Base-by-base conservation (phyloP, 2,888 invertebrate genomes). In the Chrysolina americana region DNA sequence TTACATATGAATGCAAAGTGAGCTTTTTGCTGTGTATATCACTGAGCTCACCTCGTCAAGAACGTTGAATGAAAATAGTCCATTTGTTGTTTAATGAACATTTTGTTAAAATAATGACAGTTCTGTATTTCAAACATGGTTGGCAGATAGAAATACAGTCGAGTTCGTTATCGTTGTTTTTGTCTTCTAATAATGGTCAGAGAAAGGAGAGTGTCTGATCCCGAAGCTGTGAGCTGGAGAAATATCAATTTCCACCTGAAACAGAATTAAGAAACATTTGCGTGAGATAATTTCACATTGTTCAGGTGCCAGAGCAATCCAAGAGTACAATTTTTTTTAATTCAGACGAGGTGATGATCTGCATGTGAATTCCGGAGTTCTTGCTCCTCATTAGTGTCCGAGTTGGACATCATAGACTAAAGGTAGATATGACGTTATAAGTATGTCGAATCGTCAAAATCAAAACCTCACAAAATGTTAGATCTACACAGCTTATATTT, bases 161-260 rank as follows among this genome's bases (percentile, higher is more conserved):
- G 80, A 70, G 62, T 80, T 78, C 76, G 76, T 69, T 47, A 73
- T 77, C 74, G 65, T 70, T 41, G 13, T 65, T 66, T 47, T 72
- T 79, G 84, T 47, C 17, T 56, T 21, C 65, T 82, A 88, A 78
- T 86, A 88, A 82, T 87, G 86, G 36, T 90, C 90, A 65, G 90
- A 90, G 83, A 93, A 93, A 19, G 92, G 94, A n/a, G 96, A 96
- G 88, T 96, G 96, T 87, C 94, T 94, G 83, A 96, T 96, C 79
- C 96, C 96, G 84, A 96, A 96, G 77, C 94, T 94, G 83, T 93
- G 93, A 48, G 93, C 91, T 73, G 92, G 92, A 79, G 92, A 90
- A 81, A 90, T 88, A 79, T 93, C 92, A 76, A 93, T 89, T 80
- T 90, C 89, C 70, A 92, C 91, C 94, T 94, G 86, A 72, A 80